Base-by-base conservation (phyloP, 2,888 invertebrate genomes). In the Catonia carolina region DNA sequence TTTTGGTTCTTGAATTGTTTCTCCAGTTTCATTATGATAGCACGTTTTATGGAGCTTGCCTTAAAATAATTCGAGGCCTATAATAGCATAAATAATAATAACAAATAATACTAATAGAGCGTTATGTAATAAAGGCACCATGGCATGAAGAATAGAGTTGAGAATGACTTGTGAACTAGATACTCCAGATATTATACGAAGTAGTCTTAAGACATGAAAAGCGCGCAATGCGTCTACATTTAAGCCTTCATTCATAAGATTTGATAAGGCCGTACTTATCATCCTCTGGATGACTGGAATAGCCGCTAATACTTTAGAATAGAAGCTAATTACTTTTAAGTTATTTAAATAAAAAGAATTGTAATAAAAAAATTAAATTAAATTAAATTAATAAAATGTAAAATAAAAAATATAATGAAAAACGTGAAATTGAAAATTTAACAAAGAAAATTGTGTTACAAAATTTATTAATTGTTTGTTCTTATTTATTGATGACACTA, bases 61-160 rank as follows among this genome's bases (percentile, higher is more conserved):
- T 68, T 92, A 94, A 83, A 98, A 98, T 66, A 98, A 80, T 76
- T 98, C 98, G 69, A 98, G 80, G 61, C 99, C 99, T 72, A 99
- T 94, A 76, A 99, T 99, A 69, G 99, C 98, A 77, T 98, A 99
- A 78, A 99, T 99, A 76, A 98, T 96, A 76, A 99, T 98, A 73
- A 99, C 99, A 78, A 99, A 99, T 70, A 98, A 85, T 73, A 99
- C 99, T 70, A 99, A 83, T 70, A 99, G 81, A 69, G 97, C 97
- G 76, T 99, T 99, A 81, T 99, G 98, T 69, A 99, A 82, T 75
- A 99, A 81, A 73, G 98, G 98, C 76, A 98, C 89, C 97, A 99
- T 99, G 73, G 98, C 99, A 76, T 95, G 91, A 68, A 99, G 81
- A 78, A 99, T 99, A 67, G 98, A 96, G 78, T 99, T 99, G 72